These are phyloP conservation scores for Falco columbarius DNA, from an alignment of 2,797 vertebrate genomes.

Conservation along the genomic window DNA sequence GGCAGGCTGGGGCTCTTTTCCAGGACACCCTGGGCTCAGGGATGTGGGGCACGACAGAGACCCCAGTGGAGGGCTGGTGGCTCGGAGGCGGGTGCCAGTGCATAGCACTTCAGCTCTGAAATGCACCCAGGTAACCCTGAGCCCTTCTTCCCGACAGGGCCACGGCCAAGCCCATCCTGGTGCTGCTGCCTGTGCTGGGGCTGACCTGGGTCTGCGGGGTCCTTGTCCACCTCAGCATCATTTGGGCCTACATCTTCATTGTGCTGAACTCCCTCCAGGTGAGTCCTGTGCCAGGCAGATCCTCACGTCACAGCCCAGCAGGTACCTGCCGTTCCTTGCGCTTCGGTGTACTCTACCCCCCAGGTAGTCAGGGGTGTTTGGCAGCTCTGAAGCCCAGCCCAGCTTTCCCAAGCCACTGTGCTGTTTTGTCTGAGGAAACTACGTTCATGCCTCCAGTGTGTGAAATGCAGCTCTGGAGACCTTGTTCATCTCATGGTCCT, in stretches of 20 bases:
- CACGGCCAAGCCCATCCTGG: slow-evolving; percentile 86
- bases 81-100: neutral
- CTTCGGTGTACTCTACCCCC: neutral
- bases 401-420: neutral
- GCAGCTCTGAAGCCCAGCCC: neutral
- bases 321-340: neutral
- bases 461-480: neutral
- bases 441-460: neutral
- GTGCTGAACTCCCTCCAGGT: slow-evolving; percentile 92
- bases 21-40: neutral
- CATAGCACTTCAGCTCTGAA: neutral
- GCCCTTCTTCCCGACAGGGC: slow-evolving; percentile 78
- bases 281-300: neutral
- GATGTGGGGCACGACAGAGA: fast-evolving
- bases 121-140: neutral
- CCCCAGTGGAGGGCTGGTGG: neutral
- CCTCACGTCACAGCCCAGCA: neutral
- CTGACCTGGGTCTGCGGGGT: slow-evolving; percentile 92
- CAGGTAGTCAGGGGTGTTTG: neutral
- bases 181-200: slow-evolving; percentile 89
- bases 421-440: neutral
- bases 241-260: slow-evolving; percentile 86
- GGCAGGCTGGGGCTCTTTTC: neutral
- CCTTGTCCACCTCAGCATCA: slow-evolving; percentile 86
- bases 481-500: neutral